Percentiles rank a stretch among this genome's conserved stretches.
Conservation (phyloP, 1,140 invertebrate genomes). For the Solenopsis invicta region DNA sequence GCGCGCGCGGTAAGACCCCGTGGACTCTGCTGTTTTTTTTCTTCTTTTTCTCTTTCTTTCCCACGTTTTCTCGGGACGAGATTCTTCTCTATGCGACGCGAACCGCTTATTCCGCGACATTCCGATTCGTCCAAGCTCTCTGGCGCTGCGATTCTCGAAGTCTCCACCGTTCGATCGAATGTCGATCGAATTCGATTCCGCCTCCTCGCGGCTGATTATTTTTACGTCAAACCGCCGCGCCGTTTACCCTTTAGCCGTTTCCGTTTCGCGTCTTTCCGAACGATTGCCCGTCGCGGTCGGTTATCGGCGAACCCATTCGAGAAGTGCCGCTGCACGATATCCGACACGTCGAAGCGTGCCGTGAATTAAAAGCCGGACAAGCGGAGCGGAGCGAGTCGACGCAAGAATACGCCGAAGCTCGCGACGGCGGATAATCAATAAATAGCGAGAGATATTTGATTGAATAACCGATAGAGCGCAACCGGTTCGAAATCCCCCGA, state of each 20-base stretch:
- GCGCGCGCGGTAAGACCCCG: not conserved
- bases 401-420: not conserved
- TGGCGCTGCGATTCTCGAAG: too few species aligned
- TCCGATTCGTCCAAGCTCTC: conserved; percentile 37
- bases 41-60: not conserved
- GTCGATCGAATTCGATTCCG: not conserved
- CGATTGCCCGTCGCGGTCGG: not conserved
- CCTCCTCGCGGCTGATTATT: not conserved
- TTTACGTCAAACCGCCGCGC: not conserved
- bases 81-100: not conserved
- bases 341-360: not conserved
- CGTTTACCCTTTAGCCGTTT: not conserved
- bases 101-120: not conserved
- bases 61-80: not conserved
- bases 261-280: not conserved
- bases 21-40: not conserved
- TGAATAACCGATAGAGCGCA: conserved; percentile 59
- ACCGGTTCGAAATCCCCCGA: conserved; percentile 17
- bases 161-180: too few species aligned
- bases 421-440: conserved; percentile 6
- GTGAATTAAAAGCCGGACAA: conserved; percentile 23
- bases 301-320: conserved; percentile 11
- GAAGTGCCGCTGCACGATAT: not conserved
- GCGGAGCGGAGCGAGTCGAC: not conserved
- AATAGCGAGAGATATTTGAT: conserved; percentile 43